Conservation (phyloP, 2,113 vertebrate species). For the Chunga burmeisteri region DNA sequence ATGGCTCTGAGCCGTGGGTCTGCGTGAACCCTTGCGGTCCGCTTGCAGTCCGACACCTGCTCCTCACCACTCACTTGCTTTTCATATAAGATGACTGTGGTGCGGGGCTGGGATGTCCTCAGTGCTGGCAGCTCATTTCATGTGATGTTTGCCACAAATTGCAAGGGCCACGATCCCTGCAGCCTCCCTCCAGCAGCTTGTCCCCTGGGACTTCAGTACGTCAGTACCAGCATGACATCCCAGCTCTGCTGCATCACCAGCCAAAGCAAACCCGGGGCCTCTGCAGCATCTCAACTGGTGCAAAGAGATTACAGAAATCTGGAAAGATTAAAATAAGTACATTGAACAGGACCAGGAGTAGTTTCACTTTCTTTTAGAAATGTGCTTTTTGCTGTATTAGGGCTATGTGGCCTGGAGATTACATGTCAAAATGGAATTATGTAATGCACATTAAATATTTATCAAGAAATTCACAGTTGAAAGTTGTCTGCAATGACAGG, state of each 20-base stretch:
- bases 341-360: not conserved
- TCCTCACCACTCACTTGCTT: not conserved
- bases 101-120: not conserved
- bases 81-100: accelerated
- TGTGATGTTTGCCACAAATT: not conserved
- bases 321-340: not conserved
- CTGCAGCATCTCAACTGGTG: not conserved
- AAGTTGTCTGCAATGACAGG: not conserved
- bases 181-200: not conserved
- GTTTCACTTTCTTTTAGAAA: not conserved
- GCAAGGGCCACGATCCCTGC: not conserved
- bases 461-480: not conserved
- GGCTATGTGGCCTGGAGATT: not conserved
- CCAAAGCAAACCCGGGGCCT: not conserved
- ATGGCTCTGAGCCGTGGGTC: not conserved
- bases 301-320: not conserved
- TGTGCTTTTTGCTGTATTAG: accelerated
- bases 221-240: not conserved
- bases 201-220: not conserved
- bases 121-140: not conserved
- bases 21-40: accelerated
- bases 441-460: not conserved
- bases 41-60: accelerated
- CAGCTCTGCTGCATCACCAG: not conserved
- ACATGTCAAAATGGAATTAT: not conserved